phyloP scores from a whole-genome alignment of 2,888 invertebrate genomes.

The Idaea biselata region DNA sequence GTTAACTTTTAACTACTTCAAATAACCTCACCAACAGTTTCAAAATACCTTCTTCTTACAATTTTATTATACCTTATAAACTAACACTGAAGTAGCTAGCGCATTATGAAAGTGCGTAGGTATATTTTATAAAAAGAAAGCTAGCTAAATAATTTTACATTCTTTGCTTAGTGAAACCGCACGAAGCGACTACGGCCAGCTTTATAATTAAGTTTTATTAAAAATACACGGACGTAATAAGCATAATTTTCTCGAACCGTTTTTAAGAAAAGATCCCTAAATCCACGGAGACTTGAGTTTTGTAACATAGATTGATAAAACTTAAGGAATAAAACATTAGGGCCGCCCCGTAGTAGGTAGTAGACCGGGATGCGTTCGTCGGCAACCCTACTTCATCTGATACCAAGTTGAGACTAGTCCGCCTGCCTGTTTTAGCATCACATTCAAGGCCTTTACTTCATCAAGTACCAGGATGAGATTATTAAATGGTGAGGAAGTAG shows the following conservation, averaged over 20 bases:
- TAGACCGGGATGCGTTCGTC: too few species aligned
- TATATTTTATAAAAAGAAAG: neutral
- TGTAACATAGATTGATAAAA: conserved; percentile 14
- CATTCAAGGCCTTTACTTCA: too few species aligned
- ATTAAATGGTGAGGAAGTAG: too few species aligned
- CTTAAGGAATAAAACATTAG: conserved; percentile 20
- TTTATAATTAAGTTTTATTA: conserved; percentile 1
- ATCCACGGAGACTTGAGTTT: conserved; percentile 18
- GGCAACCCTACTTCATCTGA: too few species aligned
- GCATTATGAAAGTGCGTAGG: neutral
- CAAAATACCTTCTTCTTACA: too few species aligned
- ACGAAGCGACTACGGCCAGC: neutral
- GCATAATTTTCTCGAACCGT: neutral
- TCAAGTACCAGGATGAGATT: too few species aligned
- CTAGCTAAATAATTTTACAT: neutral
- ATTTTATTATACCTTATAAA: neutral
- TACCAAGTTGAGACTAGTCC: too few species aligned
- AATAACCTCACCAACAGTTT: too few species aligned
- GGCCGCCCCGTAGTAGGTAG: conserved; percentile 8
- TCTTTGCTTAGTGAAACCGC: neutral
- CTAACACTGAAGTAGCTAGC: neutral
- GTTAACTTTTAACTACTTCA: too few species aligned
- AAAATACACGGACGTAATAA: neutral
- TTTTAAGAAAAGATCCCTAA: conserved; percentile 7
- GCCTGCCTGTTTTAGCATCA: too few species aligned